Evolutionary conservation across 2,797 vertebrate genomes (phyloP).

Genomic region (Lepilemur ruficaudatus): DNA sequence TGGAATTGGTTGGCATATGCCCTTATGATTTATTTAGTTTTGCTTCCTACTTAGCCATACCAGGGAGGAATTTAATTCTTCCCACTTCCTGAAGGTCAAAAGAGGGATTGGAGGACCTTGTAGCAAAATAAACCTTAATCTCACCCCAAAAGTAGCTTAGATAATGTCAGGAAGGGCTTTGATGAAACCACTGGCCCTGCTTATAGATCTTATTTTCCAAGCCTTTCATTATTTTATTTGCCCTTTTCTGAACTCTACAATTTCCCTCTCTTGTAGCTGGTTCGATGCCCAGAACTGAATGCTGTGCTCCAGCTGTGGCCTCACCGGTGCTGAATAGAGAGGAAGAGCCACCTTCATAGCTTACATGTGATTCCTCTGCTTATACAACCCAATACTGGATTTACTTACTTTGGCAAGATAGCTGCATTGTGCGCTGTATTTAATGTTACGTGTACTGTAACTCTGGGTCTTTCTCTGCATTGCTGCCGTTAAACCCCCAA

Average conservation of each 20-base stretch:
- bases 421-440: conserved; percentile 80
- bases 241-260: conserved; percentile 82
- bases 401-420: conserved; percentile 81
- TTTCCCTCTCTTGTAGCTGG: conserved; percentile 83
- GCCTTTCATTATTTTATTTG: conserved; percentile 77
- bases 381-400: conserved; percentile 79
- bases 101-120: conserved; percentile 24
- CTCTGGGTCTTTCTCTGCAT: conserved; percentile 79
- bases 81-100: conserved; percentile 17
- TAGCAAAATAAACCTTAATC: conserved; percentile 37
- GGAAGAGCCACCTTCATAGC: conserved; percentile 81
- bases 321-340: conserved; percentile 80
- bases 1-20: conserved; percentile 27
- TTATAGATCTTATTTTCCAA: conserved; percentile 78
- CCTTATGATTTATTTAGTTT: background rate
- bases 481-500: conserved; percentile 73
- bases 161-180: conserved; percentile 64
- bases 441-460: conserved; percentile 80
- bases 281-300: conserved; percentile 81
- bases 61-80: conserved; percentile 38
- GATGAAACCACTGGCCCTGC: conserved; percentile 72
- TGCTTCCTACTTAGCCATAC: background rate
- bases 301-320: conserved; percentile 81
- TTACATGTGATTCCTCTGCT: conserved; percentile 83
- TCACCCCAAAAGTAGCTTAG: background rate